Evolutionary conservation across 2,797 vertebrate genomes (phyloP), one percentile per base, ranked within the genome.

Genomic region (Myiothlypis chrysogaster): DNA sequence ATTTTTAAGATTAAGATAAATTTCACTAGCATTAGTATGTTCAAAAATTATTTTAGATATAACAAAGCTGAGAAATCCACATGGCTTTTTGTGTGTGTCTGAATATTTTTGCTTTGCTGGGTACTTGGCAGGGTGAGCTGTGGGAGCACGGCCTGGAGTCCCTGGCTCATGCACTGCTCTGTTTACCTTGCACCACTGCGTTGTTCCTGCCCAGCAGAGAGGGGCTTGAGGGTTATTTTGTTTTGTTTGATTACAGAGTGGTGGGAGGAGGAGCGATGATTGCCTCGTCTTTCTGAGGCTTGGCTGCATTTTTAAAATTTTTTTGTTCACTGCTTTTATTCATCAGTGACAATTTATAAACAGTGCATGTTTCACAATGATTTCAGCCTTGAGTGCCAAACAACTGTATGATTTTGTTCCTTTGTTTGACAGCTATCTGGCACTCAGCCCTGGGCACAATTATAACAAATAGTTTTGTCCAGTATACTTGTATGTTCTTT

Each of bases 381-480:
- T 89, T 95, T 94, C 93, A 95, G 75, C 73, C 83, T 76, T 41
- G 12, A 94, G 89, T 91, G 96, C 93, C 95, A 81, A 89, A 92
- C 95, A 94, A 95, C 76, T 93, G 90, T 95, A 89, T 95, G 94
- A 95, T 84, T 95, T 96, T 97, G 84, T 94, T 95, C 85, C 69
- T 95, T 97, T 96, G 95, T 91, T 92, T 96, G 91, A 95, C 90
- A 94, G 81, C 94, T 95, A 57, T 77, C 92, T 95, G 87, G 94
- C 96, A 89, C 85, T 87, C 60, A 64, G 70, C 95, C 89, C 39
- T 59, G 23, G 55, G 65, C 83, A 82, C 87, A 76, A 83, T 79
- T 86, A 55, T 60, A 87, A 49, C 83, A 79, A 85, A 39, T 77
- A 46, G 72, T 91, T 93, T 76, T 90, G 80, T 82, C 87, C 71